A percentile compares a stretch with the other conserved stretches of the same genome.
phyloP scores from a whole-genome alignment of 2,888 invertebrate genomes.

The Clivina fossor region DNA sequence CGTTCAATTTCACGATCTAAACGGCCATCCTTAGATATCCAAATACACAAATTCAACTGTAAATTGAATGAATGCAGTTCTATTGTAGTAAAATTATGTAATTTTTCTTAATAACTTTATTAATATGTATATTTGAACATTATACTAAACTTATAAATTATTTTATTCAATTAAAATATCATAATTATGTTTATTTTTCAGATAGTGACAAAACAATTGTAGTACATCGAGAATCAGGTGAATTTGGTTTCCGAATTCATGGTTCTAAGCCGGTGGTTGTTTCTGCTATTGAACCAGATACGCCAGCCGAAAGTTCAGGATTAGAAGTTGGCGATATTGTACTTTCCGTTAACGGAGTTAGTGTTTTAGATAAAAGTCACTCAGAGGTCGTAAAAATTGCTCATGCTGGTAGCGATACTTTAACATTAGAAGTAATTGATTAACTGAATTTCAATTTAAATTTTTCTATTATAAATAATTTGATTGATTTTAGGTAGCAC shows the following conservation, averaged over 20 bases:
- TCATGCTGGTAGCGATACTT: conserved; percentile 81
- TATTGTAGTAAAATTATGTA: too few relatives aligned
- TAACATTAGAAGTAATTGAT: conserved; percentile 72
- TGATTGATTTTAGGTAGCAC: conserved; percentile 64
- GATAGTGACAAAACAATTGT: conserved; percentile 87
- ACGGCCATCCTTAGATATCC: not conserved
- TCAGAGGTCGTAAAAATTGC: conserved; percentile 92
- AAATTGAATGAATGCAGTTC: not conserved
- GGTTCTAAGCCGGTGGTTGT: conserved; percentile 96
- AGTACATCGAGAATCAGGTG: conserved; percentile 80
- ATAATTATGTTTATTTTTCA: conserved; percentile 54
- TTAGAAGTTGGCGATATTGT: conserved; percentile 93
- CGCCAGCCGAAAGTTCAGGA: conserved; percentile 90
- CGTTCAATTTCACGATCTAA: too few relatives aligned
- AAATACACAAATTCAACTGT: not conserved
- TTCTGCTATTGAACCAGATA: conserved; percentile 91
- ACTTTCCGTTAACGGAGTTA: conserved; percentile 85
- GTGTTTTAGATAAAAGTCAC: conserved; percentile 89
- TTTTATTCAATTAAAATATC: conserved; percentile 9
- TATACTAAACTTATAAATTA: not conserved
- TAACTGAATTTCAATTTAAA: not conserved
- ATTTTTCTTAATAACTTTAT: too few relatives aligned
- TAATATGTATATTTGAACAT: too few relatives aligned
- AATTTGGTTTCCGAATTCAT: conserved; percentile 94
- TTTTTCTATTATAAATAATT: not conserved